These are phyloP conservation scores for Ectemnius cavifrons DNA, from an alignment of 2,888 invertebrate genomes.

Conservation along the genomic window DNA sequence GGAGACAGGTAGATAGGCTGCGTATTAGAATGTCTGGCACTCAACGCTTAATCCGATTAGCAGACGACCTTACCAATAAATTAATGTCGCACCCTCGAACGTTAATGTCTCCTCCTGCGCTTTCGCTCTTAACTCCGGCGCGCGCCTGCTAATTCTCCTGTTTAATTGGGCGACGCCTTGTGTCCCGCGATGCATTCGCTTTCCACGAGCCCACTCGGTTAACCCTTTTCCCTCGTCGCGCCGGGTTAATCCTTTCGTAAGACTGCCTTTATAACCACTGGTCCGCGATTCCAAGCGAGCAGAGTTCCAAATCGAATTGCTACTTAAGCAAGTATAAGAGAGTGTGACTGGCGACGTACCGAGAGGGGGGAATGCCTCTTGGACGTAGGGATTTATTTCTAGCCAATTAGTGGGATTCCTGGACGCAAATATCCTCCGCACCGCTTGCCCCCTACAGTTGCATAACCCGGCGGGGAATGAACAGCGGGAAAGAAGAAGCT, in stretches of 20 bases:
- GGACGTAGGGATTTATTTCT: conserved; percentile 71
- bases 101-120: background rate
- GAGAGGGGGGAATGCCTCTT: conserved; percentile 23
- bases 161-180: conserved; percentile 2
- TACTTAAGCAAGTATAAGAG: background rate
- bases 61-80: conserved; percentile 13
- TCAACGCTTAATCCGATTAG: conserved; percentile 9
- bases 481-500: conserved; percentile 34
- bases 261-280: too few species aligned
- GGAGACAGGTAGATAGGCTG: conserved; percentile 1
- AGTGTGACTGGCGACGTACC: conserved; percentile 17
- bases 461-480: conserved; percentile 68
- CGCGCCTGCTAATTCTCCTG: background rate
- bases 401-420: conserved; percentile 74
- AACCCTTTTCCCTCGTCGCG: too few species aligned
- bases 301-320: background rate
- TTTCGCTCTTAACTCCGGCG: background rate
- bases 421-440: conserved; percentile 66
- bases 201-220: too few species aligned
- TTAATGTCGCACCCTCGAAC: conserved; percentile 13
- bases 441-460: conserved; percentile 57
- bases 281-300: too few species aligned
- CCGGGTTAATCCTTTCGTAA: too few species aligned
- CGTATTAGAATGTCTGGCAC: background rate
- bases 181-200: background rate